Conservation (phyloP, 2,113 vertebrate species). For the Pollimyrus isidori region DNA sequence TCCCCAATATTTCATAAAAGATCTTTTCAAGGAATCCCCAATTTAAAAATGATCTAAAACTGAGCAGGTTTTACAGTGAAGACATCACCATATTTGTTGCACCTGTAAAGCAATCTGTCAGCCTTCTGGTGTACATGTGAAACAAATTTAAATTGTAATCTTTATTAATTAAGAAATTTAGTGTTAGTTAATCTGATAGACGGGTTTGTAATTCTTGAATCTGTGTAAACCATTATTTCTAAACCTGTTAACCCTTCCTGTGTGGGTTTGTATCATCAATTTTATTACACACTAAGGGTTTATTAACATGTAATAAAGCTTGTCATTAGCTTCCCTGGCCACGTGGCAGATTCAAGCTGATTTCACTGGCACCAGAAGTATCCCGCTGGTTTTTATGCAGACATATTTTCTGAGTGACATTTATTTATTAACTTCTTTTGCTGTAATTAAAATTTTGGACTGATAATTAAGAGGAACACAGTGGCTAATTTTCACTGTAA, state of each 20-base stretch:
- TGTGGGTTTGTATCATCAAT: background rate
- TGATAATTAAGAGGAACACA: background rate
- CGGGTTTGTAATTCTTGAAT: background rate
- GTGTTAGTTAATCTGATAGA: background rate
- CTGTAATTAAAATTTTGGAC: background rate
- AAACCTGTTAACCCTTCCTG: background rate
- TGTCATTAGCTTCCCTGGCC: background rate
- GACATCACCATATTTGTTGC: background rate
- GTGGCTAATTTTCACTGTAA: too few species aligned
- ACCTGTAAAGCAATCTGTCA: slow-evolving; percentile 6
- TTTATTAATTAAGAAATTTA: background rate
- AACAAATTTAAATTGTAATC: background rate
- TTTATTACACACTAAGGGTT: background rate
- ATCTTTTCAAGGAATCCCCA: background rate
- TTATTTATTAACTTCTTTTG: background rate
- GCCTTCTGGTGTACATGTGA: background rate
- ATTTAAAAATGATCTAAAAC: background rate
- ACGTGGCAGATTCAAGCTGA: background rate
- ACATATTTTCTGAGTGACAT: background rate
- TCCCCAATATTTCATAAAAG: background rate
- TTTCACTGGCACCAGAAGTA: background rate
- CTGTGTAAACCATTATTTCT: background rate
- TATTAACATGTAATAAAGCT: background rate
- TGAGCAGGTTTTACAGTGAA: background rate
- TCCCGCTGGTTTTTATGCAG: background rate